phyloP scores from a whole-genome alignment of 2,113 vertebrate genomes.

The Geococcyx californianus region DNA sequence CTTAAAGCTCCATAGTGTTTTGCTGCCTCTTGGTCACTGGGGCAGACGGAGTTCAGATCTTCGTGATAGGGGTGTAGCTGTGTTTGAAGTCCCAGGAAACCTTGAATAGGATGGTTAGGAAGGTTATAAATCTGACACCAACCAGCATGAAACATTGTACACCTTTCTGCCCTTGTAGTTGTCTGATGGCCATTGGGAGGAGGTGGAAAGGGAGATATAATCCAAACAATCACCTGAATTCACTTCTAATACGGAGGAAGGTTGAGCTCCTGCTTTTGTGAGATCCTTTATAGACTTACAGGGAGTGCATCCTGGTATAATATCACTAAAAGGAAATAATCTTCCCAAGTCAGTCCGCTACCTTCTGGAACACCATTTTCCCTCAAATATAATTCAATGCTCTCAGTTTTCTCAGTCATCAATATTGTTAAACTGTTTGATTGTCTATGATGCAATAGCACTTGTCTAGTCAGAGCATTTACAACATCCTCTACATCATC shows the following conservation, averaged over 20 bases:
- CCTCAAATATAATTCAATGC: not conserved
- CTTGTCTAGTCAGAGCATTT: not conserved
- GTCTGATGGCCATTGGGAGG: not conserved
- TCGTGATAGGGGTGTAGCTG: not conserved
- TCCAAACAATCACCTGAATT: not conserved
- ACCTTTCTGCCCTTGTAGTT: not conserved
- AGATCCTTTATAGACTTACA: not conserved
- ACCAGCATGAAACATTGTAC: not conserved
- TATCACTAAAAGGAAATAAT: not conserved
- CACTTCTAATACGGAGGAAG: rapidly evolving
- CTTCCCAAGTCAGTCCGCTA: not conserved
- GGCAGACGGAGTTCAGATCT: not conserved
- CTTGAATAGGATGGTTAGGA: not conserved
- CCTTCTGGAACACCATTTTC: not conserved
- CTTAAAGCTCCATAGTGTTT: not conserved
- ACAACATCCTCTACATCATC: not conserved
- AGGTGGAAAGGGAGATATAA: not conserved
- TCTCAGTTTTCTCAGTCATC: not conserved
- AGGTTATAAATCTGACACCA: not conserved
- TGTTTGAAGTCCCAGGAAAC: not conserved
- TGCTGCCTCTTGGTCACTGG: not conserved
- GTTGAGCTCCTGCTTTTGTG: not conserved
- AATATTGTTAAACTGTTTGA: not conserved
- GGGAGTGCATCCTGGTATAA: not conserved
- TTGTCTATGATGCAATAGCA: not conserved